Evolutionary conservation across 2,888 invertebrate species (phyloP), one percentile per base, ranked within the genome.

Genomic region (Metacarcinus magister): DNA sequence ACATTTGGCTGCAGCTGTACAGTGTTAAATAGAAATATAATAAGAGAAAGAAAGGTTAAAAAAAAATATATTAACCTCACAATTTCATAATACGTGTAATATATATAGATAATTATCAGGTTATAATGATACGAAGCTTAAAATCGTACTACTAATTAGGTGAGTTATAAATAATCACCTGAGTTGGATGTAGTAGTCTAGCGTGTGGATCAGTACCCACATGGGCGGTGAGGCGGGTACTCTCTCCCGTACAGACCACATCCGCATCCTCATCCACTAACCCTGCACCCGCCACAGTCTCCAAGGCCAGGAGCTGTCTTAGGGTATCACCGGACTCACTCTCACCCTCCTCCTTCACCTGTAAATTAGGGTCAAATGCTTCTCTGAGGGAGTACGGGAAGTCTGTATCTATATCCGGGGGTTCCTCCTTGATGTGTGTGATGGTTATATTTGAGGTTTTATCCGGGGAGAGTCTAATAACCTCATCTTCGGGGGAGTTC

Each of bases 211-310:
- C 75, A 28, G 8, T 28, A 28, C 93, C 54, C n/a, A 95, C 94
- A 23, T 95, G 95, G 1, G 96, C 96, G 3, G 96, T 93, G 16
- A 96, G 94, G 8, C 96, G 67, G 2, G 96, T 95, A 44, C 95
- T 96, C 94, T 97, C 97, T 0, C 96, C 97, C 0, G 92, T 95
- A 48, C 96, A 96, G 48, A 96, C 91, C 48, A 96, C 95, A 32
- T 96, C 96, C 13, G 93, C 97, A 60, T 95, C 95, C 43, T 96
- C 96, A n/a, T 97, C 95, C 16, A 92, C 75, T 16, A 44, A 46
- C 44, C 93, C 93, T 16, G 96, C 60, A 46, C 67, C 95, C 13
- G 95, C 96, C 46, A 96, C 96, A n/a, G 96, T 96, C 87, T 96
- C 96, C 19, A 96, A 44, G 10, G 96, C 96, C 54, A 96, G 46